These are phyloP conservation scores for Craniophora ligustri DNA, from an alignment of 2,888 invertebrate genomes.

Conservation along the genomic window DNA sequence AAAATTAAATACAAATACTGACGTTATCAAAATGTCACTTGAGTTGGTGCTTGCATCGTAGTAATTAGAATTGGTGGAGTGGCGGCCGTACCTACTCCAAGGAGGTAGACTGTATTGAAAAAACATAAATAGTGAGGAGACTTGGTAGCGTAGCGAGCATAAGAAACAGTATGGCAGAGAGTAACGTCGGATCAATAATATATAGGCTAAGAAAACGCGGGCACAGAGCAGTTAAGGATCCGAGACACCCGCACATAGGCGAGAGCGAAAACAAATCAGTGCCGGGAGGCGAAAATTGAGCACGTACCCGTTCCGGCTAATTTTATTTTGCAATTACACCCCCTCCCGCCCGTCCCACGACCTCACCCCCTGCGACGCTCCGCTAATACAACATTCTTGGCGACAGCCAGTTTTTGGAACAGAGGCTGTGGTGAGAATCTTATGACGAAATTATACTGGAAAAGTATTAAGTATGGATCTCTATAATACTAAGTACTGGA, in stretches of 20 bases:
- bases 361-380: conserved; percentile 62
- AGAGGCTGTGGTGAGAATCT: conserved; percentile 61
- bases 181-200: conserved; percentile 83
- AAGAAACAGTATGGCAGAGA: conserved; percentile 78
- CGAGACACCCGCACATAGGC: conserved; percentile 72
- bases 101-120: conserved; percentile 23
- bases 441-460: conserved; percentile 48
- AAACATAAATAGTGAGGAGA: conserved; percentile 25
- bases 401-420: conserved; percentile 76
- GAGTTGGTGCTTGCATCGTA: conserved; percentile 36
- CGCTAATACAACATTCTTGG: conserved; percentile 86
- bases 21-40: conserved; percentile 56
- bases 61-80: conserved; percentile 41
- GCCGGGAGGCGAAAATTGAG: conserved; percentile 88
- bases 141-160: conserved; percentile 50
- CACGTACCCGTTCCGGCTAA: conserved; percentile 89
- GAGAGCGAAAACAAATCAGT: conserved; percentile 87
- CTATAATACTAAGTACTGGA: not conserved
- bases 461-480: conserved; percentile 23
- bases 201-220: conserved; percentile 83
- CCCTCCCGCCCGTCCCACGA: conserved; percentile 60
- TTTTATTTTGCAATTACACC: conserved; percentile 89
- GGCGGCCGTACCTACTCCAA: conserved; percentile 3
- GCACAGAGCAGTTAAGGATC: conserved; percentile 69
- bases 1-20: conserved; percentile 63